These are phyloP conservation scores for Chrysocyon brachyurus DNA, from an alignment of 2,797 vertebrate species.

Conservation along the genomic window DNA sequence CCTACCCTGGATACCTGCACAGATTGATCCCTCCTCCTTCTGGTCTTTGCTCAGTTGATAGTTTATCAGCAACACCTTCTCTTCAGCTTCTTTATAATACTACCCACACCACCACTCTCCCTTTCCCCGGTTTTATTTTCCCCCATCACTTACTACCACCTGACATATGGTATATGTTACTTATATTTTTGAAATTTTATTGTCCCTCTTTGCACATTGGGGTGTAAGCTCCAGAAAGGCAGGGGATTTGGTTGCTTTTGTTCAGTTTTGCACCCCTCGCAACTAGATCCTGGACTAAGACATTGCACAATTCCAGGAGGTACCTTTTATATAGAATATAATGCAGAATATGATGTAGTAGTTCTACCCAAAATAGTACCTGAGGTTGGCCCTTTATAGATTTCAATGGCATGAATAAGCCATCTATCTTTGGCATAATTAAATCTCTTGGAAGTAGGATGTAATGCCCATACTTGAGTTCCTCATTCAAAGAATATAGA, in stretches of 20 bases:
- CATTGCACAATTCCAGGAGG: background rate
- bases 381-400: background rate
- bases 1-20: background rate
- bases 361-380: background rate
- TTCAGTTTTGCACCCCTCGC: background rate
- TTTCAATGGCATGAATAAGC: conserved; percentile 7
- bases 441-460: background rate
- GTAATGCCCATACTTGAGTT: background rate
- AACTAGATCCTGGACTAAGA: background rate
- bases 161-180: background rate
- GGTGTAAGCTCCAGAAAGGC: background rate
- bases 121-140: background rate
- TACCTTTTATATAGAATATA: background rate
- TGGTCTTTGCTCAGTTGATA: background rate
- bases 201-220: background rate
- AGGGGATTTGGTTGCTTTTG: background rate
- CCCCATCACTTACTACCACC: background rate
- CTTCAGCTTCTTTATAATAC: background rate
- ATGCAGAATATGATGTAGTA: background rate
- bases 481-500: background rate
- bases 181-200: background rate
- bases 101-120: too few relatives aligned
- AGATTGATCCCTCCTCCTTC: background rate
- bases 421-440: background rate
- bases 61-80: background rate